Conservation (phyloP, 1,140 invertebrate species). For the Antheraea mylitta region DNA sequence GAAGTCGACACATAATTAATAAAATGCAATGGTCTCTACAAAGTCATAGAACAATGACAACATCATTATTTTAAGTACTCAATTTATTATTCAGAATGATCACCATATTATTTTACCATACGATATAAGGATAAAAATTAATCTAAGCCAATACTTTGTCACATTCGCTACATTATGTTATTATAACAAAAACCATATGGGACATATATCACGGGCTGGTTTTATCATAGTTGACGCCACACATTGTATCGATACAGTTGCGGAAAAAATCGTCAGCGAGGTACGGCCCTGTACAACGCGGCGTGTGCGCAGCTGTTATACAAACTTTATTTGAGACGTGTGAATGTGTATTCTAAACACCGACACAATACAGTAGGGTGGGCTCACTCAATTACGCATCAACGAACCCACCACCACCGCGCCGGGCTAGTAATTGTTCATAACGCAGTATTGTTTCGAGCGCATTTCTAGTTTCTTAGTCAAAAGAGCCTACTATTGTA, state of each 20-base stretch:
- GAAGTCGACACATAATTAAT: too few relatives aligned
- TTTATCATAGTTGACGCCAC: constrained; percentile 15
- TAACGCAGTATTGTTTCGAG: background rate
- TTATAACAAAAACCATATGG: constrained; percentile 27
- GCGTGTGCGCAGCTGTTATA: constrained; percentile 38
- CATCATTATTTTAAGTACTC: background rate
- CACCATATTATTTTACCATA: too few relatives aligned
- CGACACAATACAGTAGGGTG: constrained; percentile 20
- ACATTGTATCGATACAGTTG: constrained; percentile 31
- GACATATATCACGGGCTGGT: constrained; percentile 30
- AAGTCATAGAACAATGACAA: too few relatives aligned
- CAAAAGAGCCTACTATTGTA: constrained; percentile 43
- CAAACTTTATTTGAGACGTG: constrained; percentile 45
- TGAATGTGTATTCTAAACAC: constrained; percentile 39
- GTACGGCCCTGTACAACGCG: constrained; percentile 5
- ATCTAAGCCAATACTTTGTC: constrained; percentile 18
- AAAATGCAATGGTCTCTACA: too few relatives aligned
- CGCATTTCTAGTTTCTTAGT: constrained; percentile 39
- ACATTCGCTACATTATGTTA: constrained; percentile 18
- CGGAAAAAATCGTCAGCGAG: constrained; percentile 21
- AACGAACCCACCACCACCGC: constrained; percentile 26
- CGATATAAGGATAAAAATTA: background rate
- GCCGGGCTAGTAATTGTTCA: constrained; percentile 35
- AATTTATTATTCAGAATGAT: too few relatives aligned
- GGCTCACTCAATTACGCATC: constrained; percentile 40